Base-by-base conservation (phyloP, 2,888 invertebrate genomes). In the Augochlorella aurata region DNA sequence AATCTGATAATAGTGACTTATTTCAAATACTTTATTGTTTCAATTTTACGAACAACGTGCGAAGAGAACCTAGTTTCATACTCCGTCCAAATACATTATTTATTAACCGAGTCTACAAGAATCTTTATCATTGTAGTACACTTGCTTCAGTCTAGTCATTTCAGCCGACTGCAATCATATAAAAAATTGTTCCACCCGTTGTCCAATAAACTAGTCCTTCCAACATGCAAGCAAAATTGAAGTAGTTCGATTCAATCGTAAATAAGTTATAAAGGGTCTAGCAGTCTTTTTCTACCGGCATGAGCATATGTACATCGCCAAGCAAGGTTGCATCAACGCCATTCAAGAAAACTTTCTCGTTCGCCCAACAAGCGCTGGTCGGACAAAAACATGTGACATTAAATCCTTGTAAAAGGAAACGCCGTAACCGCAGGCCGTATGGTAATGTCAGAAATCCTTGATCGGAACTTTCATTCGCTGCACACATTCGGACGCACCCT, bases 381-480 rank as follows among this genome's bases (percentile, higher is more conserved):
- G 16, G 2, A 49, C 12, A 72, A 61, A 61, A 45, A 63, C 61
- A n/a, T 18, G 21, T 10, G 24, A 18, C 21, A 52, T 38, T 49
- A 73, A 73, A 44, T 67, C 72, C 66, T 73, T 73, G 49, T 14
- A 58, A 58, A 66, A 45, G 65, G 21, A 44, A 67, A 58, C 66
- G 38, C 5, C 54, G 73, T 18, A 74, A 38, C 47, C 50, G 47
- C 10, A n/a, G 18, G 45, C 24, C 45, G 44, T 61, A 54, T 63
- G 61, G 47, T 68, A 75, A 75, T 54, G 61, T 58, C n/a, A 49
- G 29, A 69, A 69, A 68, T 70, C 58, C 66, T 66, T 14, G 67
- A 21, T 49, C 8, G 49, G 14, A 67, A 74, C 74, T 73, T 73
- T 73, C 74, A 61, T 77, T 74, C 74, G 73, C 49, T 21, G 54